These are phyloP conservation scores for Cyclura pinguis DNA, from an alignment of 2,797 vertebrate genomes.

Conservation along the genomic window DNA sequence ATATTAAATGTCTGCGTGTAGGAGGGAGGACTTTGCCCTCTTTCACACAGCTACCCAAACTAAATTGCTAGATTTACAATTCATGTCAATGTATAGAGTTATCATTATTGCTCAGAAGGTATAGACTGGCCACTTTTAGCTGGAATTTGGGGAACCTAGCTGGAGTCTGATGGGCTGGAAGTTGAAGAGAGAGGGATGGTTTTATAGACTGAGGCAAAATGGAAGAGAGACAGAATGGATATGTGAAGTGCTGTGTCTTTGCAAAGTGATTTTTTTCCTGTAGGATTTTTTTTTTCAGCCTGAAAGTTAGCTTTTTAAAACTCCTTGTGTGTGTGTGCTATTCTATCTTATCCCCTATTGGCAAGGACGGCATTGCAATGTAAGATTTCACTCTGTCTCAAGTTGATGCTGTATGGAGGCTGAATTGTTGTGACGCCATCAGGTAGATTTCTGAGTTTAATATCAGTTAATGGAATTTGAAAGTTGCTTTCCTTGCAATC, in stretches of 20 bases:
- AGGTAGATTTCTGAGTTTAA: neutral
- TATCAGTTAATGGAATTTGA: neutral
- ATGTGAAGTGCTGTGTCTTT: neutral
- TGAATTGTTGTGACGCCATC: neutral
- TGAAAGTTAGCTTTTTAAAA: rapidly evolving
- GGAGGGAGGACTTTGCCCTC: neutral
- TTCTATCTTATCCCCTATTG: neutral
- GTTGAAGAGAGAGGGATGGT: neutral
- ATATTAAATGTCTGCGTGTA: no score
- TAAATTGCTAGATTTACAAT: neutral
- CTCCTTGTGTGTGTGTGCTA: neutral
- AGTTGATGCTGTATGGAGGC: neutral
- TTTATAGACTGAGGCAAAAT: neutral
- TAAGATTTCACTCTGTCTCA: neutral
- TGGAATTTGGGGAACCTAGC: neutral
- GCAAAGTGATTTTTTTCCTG: neutral
- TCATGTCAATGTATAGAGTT: neutral
- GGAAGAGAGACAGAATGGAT: neutral
- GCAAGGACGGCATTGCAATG: neutral
- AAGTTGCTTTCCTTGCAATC: constrained; percentile 1
- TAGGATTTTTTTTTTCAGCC: rapidly evolving
- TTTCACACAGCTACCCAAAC: neutral
- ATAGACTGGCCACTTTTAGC: neutral
- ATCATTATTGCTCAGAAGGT: neutral
- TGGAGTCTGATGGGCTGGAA: neutral